Evolutionary conservation across 2,113 vertebrate genomes (phyloP).

Genomic region (Oceanodroma tethys): DNA sequence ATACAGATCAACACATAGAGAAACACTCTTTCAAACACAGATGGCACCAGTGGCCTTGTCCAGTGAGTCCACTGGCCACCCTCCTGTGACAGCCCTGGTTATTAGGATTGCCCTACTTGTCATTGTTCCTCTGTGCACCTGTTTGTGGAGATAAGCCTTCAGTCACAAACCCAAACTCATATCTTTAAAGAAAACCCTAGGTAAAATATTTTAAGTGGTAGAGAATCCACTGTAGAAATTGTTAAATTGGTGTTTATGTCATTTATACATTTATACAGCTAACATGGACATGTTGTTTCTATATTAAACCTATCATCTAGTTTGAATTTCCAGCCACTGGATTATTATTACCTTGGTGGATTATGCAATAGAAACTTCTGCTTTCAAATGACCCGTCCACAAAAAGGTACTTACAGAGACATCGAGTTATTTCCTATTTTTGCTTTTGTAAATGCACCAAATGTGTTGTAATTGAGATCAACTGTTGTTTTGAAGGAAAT

Average conservation of each 20-base stretch:
- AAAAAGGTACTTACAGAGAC: neutral
- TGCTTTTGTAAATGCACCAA: neutral
- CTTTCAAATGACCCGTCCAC: neutral
- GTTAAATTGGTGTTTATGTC: neutral
- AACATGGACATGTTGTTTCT: neutral
- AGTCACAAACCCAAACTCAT: neutral
- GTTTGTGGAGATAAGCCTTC: neutral
- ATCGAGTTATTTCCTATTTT: neutral
- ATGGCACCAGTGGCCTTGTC: neutral
- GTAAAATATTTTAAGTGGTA: neutral
- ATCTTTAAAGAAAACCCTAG: neutral
- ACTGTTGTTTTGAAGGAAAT: neutral
- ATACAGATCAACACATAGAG: neutral
- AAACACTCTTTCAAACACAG: no score
- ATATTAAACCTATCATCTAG: no score
- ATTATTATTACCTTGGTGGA: neutral
- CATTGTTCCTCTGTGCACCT: neutral
- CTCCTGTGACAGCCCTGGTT: neutral
- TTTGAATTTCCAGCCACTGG: neutral
- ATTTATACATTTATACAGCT: neutral
- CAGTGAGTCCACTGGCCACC: neutral
- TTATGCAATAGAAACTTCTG: neutral
- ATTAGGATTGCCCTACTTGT: neutral
- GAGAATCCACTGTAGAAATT: neutral
- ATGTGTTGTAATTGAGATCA: neutral